Conservation (phyloP, 2,888 invertebrate species). For the Clostera curtula region DNA sequence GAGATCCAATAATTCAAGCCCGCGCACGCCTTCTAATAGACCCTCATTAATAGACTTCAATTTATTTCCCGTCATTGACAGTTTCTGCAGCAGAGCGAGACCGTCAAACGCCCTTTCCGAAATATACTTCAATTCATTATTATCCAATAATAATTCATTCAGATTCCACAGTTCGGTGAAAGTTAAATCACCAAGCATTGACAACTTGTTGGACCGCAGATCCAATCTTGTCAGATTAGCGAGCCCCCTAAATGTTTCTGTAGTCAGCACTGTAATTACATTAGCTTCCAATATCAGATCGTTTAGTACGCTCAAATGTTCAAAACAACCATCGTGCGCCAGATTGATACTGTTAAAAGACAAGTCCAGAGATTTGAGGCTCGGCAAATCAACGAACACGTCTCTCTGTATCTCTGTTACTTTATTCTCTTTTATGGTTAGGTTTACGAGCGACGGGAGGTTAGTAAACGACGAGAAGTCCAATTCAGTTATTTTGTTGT, state of each 20-base stretch:
- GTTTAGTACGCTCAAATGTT: constrained; percentile 80
- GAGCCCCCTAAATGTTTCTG: constrained; percentile 85
- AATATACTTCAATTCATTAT: constrained; percentile 82
- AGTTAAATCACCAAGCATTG: constrained; percentile 85
- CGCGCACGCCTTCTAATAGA: constrained; percentile 82
- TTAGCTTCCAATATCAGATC: constrained; percentile 87
- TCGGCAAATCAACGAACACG: constrained; percentile 84
- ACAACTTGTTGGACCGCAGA: constrained; percentile 83
- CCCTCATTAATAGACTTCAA: constrained; percentile 82
- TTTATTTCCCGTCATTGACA: constrained; percentile 85
- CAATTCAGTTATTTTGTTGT: constrained; percentile 81
- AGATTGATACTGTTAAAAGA: constrained; percentile 90
- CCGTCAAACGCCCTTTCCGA: constrained; percentile 86
- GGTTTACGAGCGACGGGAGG: constrained; percentile 79
- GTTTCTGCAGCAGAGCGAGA: constrained; percentile 80
- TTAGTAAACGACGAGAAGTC: constrained; percentile 83
- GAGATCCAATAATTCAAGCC: constrained; percentile 84
- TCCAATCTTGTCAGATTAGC: constrained; percentile 83
- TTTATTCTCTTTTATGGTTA: constrained; percentile 85
- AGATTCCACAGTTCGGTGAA: constrained; percentile 87
- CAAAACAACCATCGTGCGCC: constrained; percentile 90
- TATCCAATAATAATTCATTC: constrained; percentile 80
- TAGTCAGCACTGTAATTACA: constrained; percentile 82
- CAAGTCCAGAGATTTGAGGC: constrained; percentile 83
- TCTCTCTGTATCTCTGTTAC: constrained; percentile 83